phyloP scores from a whole-genome alignment of 2,888 invertebrate genomes.

The Xestia ashworthii region DNA sequence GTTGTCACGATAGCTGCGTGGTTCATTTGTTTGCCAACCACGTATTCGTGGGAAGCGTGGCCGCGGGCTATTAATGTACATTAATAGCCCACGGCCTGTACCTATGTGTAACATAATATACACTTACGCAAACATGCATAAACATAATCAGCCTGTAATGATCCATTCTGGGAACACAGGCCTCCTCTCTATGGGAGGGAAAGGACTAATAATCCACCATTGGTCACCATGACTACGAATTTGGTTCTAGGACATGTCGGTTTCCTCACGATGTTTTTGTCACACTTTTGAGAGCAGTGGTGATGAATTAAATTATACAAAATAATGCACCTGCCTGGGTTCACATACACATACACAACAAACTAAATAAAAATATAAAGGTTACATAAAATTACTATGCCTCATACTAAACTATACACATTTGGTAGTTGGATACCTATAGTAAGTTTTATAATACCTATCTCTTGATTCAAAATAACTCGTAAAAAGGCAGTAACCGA shows the following conservation, averaged over 20 bases:
- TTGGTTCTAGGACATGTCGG: too few species aligned
- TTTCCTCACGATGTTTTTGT: too few species aligned
- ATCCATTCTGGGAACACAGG: too few species aligned
- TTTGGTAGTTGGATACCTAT: background rate
- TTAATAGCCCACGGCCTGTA: too few species aligned
- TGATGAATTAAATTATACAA: too few species aligned
- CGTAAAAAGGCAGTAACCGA: conserved; percentile 42
- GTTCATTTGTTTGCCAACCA: background rate
- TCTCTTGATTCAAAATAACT: conserved; percentile 20
- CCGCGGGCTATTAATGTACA: background rate
- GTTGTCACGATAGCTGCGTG: background rate
- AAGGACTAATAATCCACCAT: too few species aligned
- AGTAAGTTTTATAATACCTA: background rate
- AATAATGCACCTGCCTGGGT: too few species aligned
- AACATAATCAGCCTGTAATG: too few species aligned
- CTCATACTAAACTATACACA: background rate
- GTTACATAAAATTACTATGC: background rate
- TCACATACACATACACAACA: background rate
- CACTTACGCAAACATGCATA: background rate
- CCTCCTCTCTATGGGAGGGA: too few species aligned
- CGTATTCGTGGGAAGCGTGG: background rate
- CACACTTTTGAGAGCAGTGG: too few species aligned
- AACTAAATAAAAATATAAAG: background rate
- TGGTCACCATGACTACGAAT: too few species aligned
- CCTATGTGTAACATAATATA: too few species aligned